Evolutionary conservation across 2,888 invertebrate genomes (phyloP).

Genomic region (Notocelia uddmanniana): DNA sequence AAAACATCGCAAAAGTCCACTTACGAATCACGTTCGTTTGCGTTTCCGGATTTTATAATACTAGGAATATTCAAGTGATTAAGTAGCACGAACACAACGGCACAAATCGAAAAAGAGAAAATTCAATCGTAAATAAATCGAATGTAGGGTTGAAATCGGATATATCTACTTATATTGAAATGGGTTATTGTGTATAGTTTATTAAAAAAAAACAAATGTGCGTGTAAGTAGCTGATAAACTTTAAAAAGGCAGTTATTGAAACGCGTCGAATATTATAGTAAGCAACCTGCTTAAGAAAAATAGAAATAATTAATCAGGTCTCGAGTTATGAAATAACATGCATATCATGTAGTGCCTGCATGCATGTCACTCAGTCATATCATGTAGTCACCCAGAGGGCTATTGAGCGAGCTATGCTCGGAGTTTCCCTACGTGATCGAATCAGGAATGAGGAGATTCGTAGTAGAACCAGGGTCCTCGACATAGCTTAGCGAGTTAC

Average conservation of each 20-base stretch:
- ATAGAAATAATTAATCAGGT: too few species aligned
- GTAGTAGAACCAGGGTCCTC: too few species aligned
- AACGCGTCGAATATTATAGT: neutral
- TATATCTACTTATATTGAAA: neutral
- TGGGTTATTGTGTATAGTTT: neutral
- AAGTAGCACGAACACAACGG: neutral
- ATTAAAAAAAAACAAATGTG: neutral
- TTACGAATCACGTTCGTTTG: constrained; percentile 18
- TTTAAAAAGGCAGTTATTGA: too few species aligned
- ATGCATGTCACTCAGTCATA: too few species aligned
- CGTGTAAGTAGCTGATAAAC: too few species aligned
- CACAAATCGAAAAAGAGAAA: neutral
- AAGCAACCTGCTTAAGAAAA: neutral
- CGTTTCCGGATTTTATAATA: neutral
- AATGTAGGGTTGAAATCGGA: neutral
- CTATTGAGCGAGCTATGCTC: too few species aligned
- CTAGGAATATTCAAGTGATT: neutral
- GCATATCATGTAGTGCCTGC: too few species aligned
- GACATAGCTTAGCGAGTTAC: too few species aligned
- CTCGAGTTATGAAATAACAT: neutral
- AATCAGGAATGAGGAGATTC: too few species aligned
- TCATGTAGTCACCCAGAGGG: too few species aligned
- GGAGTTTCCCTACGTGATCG: too few species aligned
- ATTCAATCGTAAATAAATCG: neutral
- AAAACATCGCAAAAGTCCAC: constrained; percentile 19